Evolutionary conservation across 2,113 vertebrate genomes (phyloP), one percentile per base, ranked within the genome.

Genomic region (Lycaon pictus): DNA sequence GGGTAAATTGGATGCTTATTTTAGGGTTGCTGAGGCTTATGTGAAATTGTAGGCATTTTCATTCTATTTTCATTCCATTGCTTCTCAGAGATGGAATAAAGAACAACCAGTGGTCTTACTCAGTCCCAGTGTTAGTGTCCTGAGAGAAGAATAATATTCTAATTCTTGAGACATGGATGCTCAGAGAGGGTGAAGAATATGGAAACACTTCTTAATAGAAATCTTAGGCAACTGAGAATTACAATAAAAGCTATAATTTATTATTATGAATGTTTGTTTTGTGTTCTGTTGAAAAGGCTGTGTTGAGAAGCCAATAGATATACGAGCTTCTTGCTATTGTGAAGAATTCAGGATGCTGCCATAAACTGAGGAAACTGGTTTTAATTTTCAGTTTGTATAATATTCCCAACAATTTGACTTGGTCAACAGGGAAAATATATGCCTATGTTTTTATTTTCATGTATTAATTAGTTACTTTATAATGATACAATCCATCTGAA

Each of bases 211-310:
- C 35, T 81, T 95, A 94, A 85, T 5, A 67, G 51, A 93, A 69
- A 96, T 55, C 35, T 82, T 29, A 58, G 20, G 11, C 9, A 94
- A 56, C 23, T 63, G 32, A 56, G 72, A 94, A 92, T 67, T 95
- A 22, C 3, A 90, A 67, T 71, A 92, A 95, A 60, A 60, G 25
- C 35, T 88, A 37, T 51, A 81, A 82, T 62, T 86, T 93, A 93
- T 91, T 94, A 77, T 81, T 93, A 65, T 53, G 5, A 91, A 96
- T 37, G 23, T 51, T 63, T 65, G 48, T 93, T 92, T 77, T 95
- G 63, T 91, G 32, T 79, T 88, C 60, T 67, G 11, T 29, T 80
- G 25, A 69, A 83, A 95, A 91, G 85, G 12, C 22, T 63, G 29
- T 63, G 11, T 55, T 94, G 32, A 56, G 7, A 97, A 85, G 29